Conservation (phyloP, 2,113 vertebrate genomes). For the Neopipo cinnamomea region DNA sequence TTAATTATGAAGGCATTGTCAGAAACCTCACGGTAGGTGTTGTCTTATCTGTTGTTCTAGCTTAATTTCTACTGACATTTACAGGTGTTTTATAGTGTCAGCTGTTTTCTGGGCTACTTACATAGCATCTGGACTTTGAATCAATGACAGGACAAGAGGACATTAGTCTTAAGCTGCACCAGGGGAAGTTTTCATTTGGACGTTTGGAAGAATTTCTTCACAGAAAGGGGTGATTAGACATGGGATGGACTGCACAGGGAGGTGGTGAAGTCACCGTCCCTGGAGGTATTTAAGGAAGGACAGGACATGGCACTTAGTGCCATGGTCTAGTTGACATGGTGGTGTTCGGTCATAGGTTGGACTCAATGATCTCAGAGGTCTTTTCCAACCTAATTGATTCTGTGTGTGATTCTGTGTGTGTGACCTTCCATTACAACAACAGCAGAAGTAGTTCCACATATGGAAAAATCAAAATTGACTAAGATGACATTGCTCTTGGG, state of each 20-base stretch:
- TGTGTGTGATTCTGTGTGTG: neutral
- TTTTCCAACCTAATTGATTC: neutral
- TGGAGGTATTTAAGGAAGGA: neutral
- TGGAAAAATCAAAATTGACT: neutral
- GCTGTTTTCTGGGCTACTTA: neutral
- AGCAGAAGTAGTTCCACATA: neutral
- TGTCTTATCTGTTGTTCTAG: neutral
- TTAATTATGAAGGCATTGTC: conserved; percentile 86
- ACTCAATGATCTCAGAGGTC: neutral
- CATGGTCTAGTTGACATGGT: neutral
- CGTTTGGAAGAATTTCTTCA: neutral
- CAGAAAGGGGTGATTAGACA: neutral
- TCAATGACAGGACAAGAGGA: neutral
- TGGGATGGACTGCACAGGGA: too few relatives aligned
- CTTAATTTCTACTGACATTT: neutral
- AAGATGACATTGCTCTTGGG: neutral
- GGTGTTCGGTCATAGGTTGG: neutral
- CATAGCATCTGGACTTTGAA: neutral
- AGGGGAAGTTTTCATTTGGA: neutral
- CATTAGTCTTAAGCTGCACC: neutral
- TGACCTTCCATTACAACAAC: neutral
- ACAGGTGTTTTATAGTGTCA: neutral
- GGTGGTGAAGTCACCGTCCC: neutral
- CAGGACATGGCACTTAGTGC: neutral
- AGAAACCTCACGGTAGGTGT: conserved; percentile 93